Evolutionary conservation across 2,888 invertebrate genomes (phyloP).

Genomic region (Orthonychiurus folsomi): DNA sequence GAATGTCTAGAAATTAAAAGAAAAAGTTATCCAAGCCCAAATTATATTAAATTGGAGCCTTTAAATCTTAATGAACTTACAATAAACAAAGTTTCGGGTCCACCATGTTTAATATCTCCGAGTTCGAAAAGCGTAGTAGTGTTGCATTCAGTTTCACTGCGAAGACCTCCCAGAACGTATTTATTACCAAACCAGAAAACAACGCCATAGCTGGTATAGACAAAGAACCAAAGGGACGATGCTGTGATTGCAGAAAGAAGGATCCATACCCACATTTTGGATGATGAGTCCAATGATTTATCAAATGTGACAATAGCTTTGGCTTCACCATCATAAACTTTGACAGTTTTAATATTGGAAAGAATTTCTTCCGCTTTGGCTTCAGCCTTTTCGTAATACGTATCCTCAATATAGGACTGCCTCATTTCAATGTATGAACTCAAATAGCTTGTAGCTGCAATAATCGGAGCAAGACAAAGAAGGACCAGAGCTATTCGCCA

Average conservation of each 20-base stretch:
- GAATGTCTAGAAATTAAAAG: too few species aligned
- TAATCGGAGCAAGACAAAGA: constrained; percentile 16
- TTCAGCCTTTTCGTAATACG: not conserved
- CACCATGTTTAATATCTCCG: not conserved
- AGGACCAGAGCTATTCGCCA: constrained; percentile 9
- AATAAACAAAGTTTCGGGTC: constrained; percentile 17
- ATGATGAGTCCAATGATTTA: constrained; percentile 3
- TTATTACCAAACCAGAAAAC: constrained; percentile 5
- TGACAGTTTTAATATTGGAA: constrained; percentile 25
- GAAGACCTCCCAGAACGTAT: constrained; percentile 8
- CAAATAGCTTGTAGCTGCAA: constrained; percentile 8
- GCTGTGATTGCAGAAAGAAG: constrained; percentile 8
- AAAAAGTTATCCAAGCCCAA: too few species aligned
- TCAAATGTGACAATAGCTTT: constrained; percentile 13
- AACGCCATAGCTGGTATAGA: constrained; percentile 7
- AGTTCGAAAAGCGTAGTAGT: too few species aligned
- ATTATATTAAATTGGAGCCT: too few species aligned
- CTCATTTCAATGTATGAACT: constrained; percentile 17
- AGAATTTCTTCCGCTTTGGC: constrained; percentile 23
- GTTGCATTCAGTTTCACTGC: not conserved
- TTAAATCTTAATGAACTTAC: too few species aligned
- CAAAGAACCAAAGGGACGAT: too few species aligned
- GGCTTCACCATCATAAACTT: constrained; percentile 25
- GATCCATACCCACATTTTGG: constrained; percentile 15
- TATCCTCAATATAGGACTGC: too few species aligned